Evolutionary conservation across 2,797 vertebrate genomes (phyloP), one percentile per base, ranked within the genome.

Genomic region (Spea hammondii): DNA sequence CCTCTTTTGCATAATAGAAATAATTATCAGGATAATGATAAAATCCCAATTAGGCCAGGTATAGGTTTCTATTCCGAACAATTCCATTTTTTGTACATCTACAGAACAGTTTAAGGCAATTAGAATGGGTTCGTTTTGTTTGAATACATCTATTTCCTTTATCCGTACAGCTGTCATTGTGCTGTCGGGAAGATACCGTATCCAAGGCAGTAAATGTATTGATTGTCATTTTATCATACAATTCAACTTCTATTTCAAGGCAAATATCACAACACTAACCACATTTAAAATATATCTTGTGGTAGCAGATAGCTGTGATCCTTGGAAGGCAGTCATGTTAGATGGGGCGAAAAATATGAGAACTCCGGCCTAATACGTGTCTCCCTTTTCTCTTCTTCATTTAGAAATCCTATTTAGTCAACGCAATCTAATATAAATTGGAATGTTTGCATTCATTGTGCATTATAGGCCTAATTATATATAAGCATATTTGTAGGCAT

Each of bases 201-300:
- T 32, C 71, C 4, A 49, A 45, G 7, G 13, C 55, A 70, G 65
- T 74, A 79, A 71, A 70, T 65, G 57, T 32, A 70, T 46, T 45
- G 48, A 70, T 78, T 72, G 65, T 72, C 48, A 77, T 76, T 73
- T 77, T 68, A 73, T 72, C 70, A 72, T 48, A 62, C 32, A 72
- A 77, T 68, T 32, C 64, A 73, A 73, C 65, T 73, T 77, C 70
- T 49, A 69, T 82, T 77, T 49, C 57, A 73, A 48, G 77, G 74
- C 70, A 73, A 59, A 82, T 73, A 69, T 77, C 49, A 68, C 54
- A 60, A 76, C 65, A 76, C 62, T 11, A 55, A 54, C 72, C 66
- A 60, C 65, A 69, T 69, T 69, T 69, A 45, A 69, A 76, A 74
- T 70, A 74, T 45, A 70, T 69, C 74, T 69, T 74, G 55, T 49